phyloP scores from a whole-genome alignment of 2,888 invertebrate species.

The Ophioninae sp. region DNA sequence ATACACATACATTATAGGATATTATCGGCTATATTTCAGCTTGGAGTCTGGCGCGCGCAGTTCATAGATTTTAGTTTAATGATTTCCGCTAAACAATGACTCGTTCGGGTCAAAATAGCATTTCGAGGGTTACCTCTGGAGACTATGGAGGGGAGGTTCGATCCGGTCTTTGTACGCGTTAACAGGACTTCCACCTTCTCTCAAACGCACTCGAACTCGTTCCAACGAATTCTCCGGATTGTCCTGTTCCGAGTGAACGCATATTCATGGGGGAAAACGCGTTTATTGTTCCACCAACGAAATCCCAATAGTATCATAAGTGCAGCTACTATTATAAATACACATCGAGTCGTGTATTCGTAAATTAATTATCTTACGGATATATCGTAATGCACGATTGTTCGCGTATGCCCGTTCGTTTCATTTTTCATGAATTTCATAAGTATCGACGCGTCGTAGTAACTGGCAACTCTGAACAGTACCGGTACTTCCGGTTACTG shows the following conservation, averaged over 20 bases:
- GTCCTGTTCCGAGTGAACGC: constrained; percentile 65
- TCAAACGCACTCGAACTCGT: constrained; percentile 23
- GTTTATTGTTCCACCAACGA: background rate
- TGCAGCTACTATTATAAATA: background rate
- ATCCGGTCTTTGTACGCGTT: constrained; percentile 25
- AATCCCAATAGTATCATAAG: background rate
- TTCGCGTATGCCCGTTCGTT: background rate
- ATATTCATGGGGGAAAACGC: constrained; percentile 22
- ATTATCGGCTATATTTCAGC: constrained; percentile 63
- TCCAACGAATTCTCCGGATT: constrained; percentile 72
- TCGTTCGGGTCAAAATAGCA: constrained; percentile 71
- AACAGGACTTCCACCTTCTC: constrained; percentile 25
- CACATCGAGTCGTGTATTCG: background rate
- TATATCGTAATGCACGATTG: background rate
- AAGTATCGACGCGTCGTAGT: too few relatives aligned
- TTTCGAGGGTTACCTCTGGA: constrained; percentile 66
- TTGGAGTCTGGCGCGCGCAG: constrained; percentile 17
- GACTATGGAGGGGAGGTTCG: constrained; percentile 9
- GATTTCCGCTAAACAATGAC: constrained; percentile 78
- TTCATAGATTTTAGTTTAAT: constrained; percentile 79
- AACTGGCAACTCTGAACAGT: too few relatives aligned
- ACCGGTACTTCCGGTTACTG: too few relatives aligned
- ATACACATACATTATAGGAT: constrained; percentile 17
- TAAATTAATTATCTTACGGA: background rate
- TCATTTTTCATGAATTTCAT: too few relatives aligned